Evolutionary conservation across 2,797 vertebrate genomes (phyloP).

Genomic region (Rhincodon typus): DNA sequence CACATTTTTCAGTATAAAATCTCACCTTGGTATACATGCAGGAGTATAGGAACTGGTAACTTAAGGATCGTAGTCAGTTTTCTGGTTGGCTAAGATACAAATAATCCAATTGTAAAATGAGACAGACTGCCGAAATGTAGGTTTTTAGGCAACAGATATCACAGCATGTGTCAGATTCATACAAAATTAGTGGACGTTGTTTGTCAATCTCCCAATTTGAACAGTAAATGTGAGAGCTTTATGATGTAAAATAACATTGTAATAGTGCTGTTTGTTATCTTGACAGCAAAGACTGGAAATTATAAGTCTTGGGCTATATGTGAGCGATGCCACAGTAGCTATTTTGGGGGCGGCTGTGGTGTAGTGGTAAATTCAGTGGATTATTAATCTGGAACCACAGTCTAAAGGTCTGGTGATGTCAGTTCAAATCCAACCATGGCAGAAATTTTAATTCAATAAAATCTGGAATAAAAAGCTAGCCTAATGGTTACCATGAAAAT

Average conservation of each 20-base stretch:
- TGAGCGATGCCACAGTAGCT: background rate
- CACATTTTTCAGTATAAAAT: background rate
- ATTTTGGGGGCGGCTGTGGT: too few relatives aligned
- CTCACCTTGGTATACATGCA: background rate
- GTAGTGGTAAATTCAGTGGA: too few relatives aligned
- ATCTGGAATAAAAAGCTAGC: too few relatives aligned
- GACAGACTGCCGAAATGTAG: background rate
- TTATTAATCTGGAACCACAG: too few relatives aligned
- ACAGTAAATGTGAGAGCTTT: background rate
- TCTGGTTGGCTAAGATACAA: background rate
- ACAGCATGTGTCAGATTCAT: background rate
- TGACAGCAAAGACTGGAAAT: background rate
- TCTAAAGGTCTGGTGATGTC: too few relatives aligned
- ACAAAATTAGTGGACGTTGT: background rate
- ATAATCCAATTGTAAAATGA: background rate
- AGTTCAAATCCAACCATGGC: too few relatives aligned
- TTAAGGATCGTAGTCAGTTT: background rate
- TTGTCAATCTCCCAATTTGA: background rate
- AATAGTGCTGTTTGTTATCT: background rate
- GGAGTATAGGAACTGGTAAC: background rate
- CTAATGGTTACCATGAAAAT: too few relatives aligned
- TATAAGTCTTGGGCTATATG: background rate
- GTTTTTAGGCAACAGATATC: background rate
- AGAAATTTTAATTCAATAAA: too few relatives aligned
- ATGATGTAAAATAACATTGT: background rate